phyloP scores from a whole-genome alignment of 1,140 invertebrate species.

The Tetramorium alpestre region DNA sequence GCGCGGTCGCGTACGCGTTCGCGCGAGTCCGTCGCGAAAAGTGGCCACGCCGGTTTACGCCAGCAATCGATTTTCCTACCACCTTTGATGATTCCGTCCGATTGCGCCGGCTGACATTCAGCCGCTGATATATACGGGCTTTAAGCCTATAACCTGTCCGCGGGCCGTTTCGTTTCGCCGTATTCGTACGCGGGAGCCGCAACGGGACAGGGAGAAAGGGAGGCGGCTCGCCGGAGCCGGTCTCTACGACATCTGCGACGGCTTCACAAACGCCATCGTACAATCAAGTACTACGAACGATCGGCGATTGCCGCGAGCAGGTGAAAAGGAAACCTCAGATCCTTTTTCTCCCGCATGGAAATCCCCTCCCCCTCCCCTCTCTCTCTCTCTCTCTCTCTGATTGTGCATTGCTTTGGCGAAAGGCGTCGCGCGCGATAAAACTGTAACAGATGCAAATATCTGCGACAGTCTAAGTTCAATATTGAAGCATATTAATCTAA shows the following conservation, averaged over 20 bases:
- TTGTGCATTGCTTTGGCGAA: background rate
- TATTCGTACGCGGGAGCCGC: background rate
- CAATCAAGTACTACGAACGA: background rate
- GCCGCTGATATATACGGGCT: slow-evolving; percentile 34
- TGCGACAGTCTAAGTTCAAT: background rate
- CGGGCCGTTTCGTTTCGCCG: slow-evolving; percentile 39
- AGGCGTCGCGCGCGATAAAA: background rate
- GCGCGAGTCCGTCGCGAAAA: slow-evolving; percentile 50
- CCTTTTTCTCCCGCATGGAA: slow-evolving; percentile 6
- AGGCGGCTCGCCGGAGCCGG: slow-evolving; percentile 3
- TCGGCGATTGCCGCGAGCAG: slow-evolving; percentile 12
- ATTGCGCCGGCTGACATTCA: slow-evolving; percentile 56
- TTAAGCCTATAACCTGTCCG: slow-evolving; percentile 52
- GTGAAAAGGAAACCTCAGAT: slow-evolving; percentile 2
- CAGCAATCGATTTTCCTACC: slow-evolving; percentile 70
- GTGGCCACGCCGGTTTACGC: slow-evolving; percentile 50
- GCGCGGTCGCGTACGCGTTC: background rate
- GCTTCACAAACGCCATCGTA: slow-evolving; percentile 7
- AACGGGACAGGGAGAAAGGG: background rate
- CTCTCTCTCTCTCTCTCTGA: background rate
- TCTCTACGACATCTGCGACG: slow-evolving; percentile 29
- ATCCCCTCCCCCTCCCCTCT: background rate
- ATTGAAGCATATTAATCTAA: background rate
- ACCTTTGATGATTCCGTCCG: slow-evolving; percentile 54
- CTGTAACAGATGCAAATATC: background rate